These are phyloP conservation scores for Coecobrya sp. DNA, from an alignment of 2,888 invertebrate genomes.

Conservation along the genomic window DNA sequence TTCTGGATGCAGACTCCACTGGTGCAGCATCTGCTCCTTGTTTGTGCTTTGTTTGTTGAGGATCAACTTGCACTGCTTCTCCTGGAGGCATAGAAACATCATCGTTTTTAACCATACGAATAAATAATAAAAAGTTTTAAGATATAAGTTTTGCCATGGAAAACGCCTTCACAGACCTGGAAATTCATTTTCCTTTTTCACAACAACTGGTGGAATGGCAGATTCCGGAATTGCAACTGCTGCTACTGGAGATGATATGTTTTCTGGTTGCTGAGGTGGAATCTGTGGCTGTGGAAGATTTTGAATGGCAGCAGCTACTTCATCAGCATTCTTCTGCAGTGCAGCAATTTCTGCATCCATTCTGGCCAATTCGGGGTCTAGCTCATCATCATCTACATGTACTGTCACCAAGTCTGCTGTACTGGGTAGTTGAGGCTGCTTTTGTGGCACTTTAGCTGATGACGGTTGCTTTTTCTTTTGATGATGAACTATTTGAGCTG, in stretches of 20 bases:
- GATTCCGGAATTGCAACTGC: neutral
- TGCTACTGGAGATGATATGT: neutral
- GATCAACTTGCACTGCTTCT: slow-evolving; percentile 71
- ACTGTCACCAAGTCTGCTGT: neutral
- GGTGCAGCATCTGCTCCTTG: slow-evolving; percentile 57
- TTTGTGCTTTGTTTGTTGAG: slow-evolving; percentile 50
- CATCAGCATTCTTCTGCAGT: slow-evolving; percentile 63
- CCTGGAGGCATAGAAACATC: slow-evolving; percentile 25
- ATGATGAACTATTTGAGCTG: no score
- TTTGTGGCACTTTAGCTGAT: neutral
- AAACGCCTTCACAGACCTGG: slow-evolving; percentile 48
- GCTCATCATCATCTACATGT: slow-evolving; percentile 46
- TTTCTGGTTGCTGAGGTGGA: slow-evolving; percentile 11
- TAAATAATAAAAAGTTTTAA: neutral
- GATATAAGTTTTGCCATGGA: neutral
- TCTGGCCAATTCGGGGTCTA: slow-evolving; percentile 61
- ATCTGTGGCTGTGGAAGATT: slow-evolving; percentile 35
- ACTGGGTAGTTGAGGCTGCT: slow-evolving; percentile 24
- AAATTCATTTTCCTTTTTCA: slow-evolving; percentile 70
- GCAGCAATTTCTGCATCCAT: slow-evolving; percentile 75
- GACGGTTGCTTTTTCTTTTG: slow-evolving; percentile 40
- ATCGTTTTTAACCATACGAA: neutral
- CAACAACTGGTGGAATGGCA: neutral
- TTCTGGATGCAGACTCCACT: slow-evolving; percentile 29
- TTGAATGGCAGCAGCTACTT: slow-evolving; percentile 54